Conservation (phyloP, 2,888 invertebrate species). For the Agriopis leucophaearia region DNA sequence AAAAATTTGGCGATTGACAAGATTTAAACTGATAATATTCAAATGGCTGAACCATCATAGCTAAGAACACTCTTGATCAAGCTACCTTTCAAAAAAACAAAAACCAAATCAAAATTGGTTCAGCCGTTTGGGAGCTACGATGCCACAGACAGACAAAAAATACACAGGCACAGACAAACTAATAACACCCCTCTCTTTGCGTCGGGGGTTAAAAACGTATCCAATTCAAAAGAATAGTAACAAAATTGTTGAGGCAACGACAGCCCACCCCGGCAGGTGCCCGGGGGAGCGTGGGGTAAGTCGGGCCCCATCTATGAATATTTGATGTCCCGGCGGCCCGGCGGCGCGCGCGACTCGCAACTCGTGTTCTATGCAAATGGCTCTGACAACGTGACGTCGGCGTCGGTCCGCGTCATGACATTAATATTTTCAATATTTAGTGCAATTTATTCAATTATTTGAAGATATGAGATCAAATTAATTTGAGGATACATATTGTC, state of each 20-base stretch:
- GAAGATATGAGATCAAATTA: not conserved
- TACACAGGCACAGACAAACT: too few species aligned
- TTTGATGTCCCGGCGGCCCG: constrained; percentile 62
- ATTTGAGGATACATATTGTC: not conserved
- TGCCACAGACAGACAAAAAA: too few species aligned
- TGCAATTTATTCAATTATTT: constrained; percentile 29
- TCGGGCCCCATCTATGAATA: constrained; percentile 71
- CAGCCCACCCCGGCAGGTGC: constrained; percentile 24
- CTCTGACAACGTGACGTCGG: constrained; percentile 37
- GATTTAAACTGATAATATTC: too few species aligned
- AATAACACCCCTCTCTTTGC: too few species aligned
- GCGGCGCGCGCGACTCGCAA: constrained; percentile 49
- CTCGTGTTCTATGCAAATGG: constrained; percentile 63
- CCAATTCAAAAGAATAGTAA: constrained; percentile 13
- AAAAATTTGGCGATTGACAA: too few species aligned
- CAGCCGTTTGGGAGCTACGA: too few species aligned
- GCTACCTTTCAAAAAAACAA: too few species aligned
- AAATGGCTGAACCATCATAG: too few species aligned
- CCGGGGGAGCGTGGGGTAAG: constrained; percentile 44
- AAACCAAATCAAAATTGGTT: not conserved
- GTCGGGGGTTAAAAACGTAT: not conserved
- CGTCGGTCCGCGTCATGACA: constrained; percentile 7
- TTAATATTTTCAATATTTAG: constrained; percentile 10
- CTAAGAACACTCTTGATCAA: too few species aligned
- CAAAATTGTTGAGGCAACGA: constrained; percentile 9